Evolutionary conservation across 30 jellyfish, hydroid and myxozoan species (phyloP), one percentile per base, ranked within the genome.

Genomic region (Hydractinia echinata): DNA sequence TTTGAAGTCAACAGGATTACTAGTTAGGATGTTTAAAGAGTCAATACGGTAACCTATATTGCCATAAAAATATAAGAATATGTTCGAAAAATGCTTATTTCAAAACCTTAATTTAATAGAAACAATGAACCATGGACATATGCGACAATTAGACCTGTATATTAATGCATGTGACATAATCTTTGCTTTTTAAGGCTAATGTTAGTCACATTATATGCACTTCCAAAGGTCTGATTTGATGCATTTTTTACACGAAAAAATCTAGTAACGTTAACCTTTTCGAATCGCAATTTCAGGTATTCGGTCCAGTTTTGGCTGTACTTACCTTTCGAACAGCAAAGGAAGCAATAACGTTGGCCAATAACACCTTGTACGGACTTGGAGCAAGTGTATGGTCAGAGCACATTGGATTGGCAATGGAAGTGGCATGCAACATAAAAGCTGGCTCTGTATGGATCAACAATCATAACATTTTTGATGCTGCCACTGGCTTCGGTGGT

Each of bases 311-410:
- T 9, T 88, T 91, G 48, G 88, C 85, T 11, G 97, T 83, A 64
- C 68, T 91, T 61, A 82, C 97, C 21, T 91, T 91, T 60, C 88
- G 97, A 73, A 91, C 97, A 20, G 97, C 97, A 8, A 91, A 91
- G 78, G 97, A 91, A 86, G 96, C 97, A 4, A 91, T 91, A 54
- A 71, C 62, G n/a, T 84, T 91, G 19, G 96, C 97, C 6, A 91
- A 91, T 81, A 91, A 91, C 81, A 86, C 97, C 11, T 56, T 88
- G 19, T 91, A 91, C 60, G 97, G 97, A 30, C 93, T 91, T 5
- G 97, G 89, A 49, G 97, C 96, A 50, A 91, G 97, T 84, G 97
- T 91, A 4, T 91, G 97, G 97, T 87, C 96, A 54, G 97, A 91
- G 67, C 90, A 82, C 62, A 91, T 91, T 61, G 97, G 97, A 44